Conservation (phyloP, 2,797 vertebrate species). For the Rhinoraja longicauda region DNA sequence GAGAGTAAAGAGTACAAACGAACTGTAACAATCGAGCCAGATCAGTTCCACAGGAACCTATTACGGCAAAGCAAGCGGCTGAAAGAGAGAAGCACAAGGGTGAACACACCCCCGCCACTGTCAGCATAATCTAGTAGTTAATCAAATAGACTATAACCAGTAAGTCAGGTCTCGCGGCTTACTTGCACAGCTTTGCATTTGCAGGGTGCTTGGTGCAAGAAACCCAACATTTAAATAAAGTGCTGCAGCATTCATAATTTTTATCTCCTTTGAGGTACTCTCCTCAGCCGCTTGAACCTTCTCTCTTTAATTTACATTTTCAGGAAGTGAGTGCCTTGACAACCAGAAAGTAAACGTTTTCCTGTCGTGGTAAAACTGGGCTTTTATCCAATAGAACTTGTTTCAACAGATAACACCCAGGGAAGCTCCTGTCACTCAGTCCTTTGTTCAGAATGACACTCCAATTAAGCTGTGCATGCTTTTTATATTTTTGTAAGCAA, state of each 20-base stretch:
- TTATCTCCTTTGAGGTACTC: not conserved
- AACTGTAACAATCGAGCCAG: not conserved
- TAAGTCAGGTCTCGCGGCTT: constrained; percentile 41
- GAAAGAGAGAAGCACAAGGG: constrained; percentile 41
- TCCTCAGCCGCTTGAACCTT: not conserved
- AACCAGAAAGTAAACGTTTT: constrained; percentile 33
- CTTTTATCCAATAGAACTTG: constrained; percentile 23
- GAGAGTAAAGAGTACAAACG: not conserved
- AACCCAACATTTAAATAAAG: constrained; percentile 43
- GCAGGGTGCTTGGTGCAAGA: constrained; percentile 55
- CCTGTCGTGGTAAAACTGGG: not conserved
- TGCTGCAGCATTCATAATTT: constrained; percentile 1
- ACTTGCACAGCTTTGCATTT: constrained; percentile 59
- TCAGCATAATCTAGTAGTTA: constrained; percentile 47
- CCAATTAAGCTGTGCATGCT: not conserved
- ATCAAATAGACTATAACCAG: constrained; percentile 39
- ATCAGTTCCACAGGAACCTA: not conserved
- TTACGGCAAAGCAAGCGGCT: constrained; percentile 43
- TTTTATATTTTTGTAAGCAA: not conserved
- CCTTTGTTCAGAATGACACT: not conserved
- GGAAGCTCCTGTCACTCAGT: constrained; percentile 5
- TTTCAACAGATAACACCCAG: constrained; percentile 30
- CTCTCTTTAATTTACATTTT: constrained; percentile 33
- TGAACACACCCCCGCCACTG: constrained; percentile 52
- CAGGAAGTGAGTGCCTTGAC: constrained; percentile 34